A percentile compares a stretch with the other conserved stretches of the same genome.
phyloP scores from a whole-genome alignment of 2,888 invertebrate genomes.

The Cabera pusaria region DNA sequence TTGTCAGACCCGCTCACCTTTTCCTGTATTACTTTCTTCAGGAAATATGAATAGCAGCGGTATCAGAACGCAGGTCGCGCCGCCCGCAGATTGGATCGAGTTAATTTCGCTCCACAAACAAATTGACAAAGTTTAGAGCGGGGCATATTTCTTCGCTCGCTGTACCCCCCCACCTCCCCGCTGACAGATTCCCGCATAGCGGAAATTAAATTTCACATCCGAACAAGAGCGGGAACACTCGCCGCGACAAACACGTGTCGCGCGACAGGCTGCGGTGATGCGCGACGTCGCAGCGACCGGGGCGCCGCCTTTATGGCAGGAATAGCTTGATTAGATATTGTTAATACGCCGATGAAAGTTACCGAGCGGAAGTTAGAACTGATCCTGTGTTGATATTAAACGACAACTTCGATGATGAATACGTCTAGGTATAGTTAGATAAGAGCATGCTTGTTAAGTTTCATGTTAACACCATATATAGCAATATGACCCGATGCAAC shows the following conservation, averaged over 20 bases:
- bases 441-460: too few relatives aligned
- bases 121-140: constrained; percentile 83
- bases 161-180: constrained; percentile 46
- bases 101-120: constrained; percentile 83
- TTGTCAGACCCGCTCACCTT: constrained; percentile 46
- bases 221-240: constrained; percentile 75
- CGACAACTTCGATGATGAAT: constrained; percentile 3
- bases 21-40: constrained; percentile 49
- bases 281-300: constrained; percentile 33
- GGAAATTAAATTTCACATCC: constrained; percentile 84
- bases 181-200: constrained; percentile 76
- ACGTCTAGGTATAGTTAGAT: too few relatives aligned
- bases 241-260: constrained; percentile 70
- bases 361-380: constrained; percentile 22
- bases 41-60: constrained; percentile 64
- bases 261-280: constrained; percentile 41
- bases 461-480: too few relatives aligned
- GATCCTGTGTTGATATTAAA: constrained; percentile 26
- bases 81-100: constrained; percentile 81
- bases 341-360: constrained; percentile 32
- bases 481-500: constrained; percentile 1
- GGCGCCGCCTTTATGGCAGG: constrained; percentile 29
- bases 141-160: constrained; percentile 79
- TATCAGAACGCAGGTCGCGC: constrained; percentile 66
- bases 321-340: constrained; percentile 56